phyloP scores from a whole-genome alignment of 2,113 vertebrate genomes.

The Charadrius vociferus region DNA sequence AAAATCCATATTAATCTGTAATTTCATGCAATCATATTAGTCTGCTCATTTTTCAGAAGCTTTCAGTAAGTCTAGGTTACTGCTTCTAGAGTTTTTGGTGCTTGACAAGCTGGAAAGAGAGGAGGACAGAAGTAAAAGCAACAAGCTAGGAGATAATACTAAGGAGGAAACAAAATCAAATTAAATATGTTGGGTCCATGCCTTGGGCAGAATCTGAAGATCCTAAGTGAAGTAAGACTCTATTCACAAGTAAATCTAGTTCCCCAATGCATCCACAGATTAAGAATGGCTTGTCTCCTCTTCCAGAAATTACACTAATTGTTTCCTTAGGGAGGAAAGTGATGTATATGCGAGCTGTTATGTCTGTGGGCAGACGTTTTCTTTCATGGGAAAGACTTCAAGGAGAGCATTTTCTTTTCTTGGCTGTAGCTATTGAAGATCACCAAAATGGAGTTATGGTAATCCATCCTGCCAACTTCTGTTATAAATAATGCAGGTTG shows the following conservation, averaged over 20 bases:
- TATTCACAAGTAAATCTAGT: not conserved
- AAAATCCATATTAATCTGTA: not conserved
- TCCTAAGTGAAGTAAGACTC: not conserved
- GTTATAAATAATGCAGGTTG: not conserved
- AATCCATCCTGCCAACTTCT: not conserved
- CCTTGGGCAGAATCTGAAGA: not conserved
- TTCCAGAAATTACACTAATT: not conserved
- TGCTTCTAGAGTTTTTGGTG: not conserved
- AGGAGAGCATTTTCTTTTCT: not conserved
- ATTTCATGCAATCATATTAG: not conserved
- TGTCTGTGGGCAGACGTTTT: not conserved
- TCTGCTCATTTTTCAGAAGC: not conserved
- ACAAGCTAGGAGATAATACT: not conserved
- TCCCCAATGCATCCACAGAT: rapidly evolving
- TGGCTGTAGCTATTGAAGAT: not conserved
- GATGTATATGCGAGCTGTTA: not conserved
- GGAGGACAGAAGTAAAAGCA: not conserved
- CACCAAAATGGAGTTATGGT: not conserved
- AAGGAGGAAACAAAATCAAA: not conserved
- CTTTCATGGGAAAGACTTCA: not conserved
- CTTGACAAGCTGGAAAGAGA: not conserved
- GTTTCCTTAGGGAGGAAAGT: not conserved
- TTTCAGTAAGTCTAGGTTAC: not conserved
- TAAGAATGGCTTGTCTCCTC: not conserved
- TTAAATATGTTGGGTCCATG: not conserved